phyloP scores from a whole-genome alignment of 1,140 invertebrate species.

The Drosophila tani region DNA sequence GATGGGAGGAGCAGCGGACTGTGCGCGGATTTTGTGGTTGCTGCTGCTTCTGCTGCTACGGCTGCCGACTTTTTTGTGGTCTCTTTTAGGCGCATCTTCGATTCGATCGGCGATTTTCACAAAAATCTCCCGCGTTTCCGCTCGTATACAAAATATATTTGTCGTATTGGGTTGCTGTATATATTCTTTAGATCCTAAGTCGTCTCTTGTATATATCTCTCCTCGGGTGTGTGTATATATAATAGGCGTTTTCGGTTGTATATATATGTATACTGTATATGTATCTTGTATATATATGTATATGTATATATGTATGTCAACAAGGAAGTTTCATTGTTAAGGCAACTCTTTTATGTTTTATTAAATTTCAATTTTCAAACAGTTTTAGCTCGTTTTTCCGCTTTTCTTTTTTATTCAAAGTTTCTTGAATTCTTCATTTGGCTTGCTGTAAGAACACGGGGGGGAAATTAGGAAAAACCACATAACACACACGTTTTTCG shows the following conservation, averaged over 20 bases:
- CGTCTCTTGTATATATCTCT: slow-evolving; percentile 10
- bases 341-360: slow-evolving; percentile 58
- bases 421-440: slow-evolving; percentile 5
- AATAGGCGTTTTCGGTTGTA: slow-evolving; percentile 27
- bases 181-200: slow-evolving; percentile 24
- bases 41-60: slow-evolving; percentile 4
- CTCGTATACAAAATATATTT: slow-evolving; percentile 65
- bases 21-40: slow-evolving; percentile 21
- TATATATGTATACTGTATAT: slow-evolving; percentile 55
- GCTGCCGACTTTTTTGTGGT: slow-evolving; percentile 70
- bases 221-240: slow-evolving; percentile 19
- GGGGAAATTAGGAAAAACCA: slow-evolving; percentile 2
- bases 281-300: slow-evolving; percentile 46
- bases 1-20: not conserved
- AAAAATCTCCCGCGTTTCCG: slow-evolving; percentile 1
- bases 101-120: slow-evolving; percentile 5
- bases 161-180: slow-evolving; percentile 44
- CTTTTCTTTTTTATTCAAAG: slow-evolving; percentile 7
- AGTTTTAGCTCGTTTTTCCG: not conserved
- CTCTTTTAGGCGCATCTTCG: slow-evolving; percentile 76
- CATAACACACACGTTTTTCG: not conserved
- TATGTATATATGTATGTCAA: slow-evolving; percentile 69
- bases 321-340: slow-evolving; percentile 79
- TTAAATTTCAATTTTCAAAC: slow-evolving; percentile 11
- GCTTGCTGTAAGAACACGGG: slow-evolving; percentile 11